Evolutionary conservation across 2,797 vertebrate genomes (phyloP).

Genomic region (Eidolon dupreanum): DNA sequence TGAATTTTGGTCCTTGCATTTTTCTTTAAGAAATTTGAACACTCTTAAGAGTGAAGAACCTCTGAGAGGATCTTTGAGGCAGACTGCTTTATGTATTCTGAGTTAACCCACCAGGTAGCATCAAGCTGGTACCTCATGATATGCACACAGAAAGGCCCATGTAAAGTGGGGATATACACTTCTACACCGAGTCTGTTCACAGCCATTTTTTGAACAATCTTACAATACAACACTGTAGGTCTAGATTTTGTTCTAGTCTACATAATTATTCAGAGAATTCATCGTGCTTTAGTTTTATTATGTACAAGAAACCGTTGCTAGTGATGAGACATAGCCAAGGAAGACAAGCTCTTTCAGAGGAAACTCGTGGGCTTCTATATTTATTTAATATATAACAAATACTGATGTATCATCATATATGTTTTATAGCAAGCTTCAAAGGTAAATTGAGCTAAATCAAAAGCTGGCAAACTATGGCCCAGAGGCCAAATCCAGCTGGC

Average conservation of each 20-base stretch:
- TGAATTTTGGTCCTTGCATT: neutral
- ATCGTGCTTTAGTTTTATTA: neutral
- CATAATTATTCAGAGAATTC: neutral
- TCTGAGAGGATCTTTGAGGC: neutral
- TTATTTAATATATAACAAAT: neutral
- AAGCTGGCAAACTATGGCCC: neutral
- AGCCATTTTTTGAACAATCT: neutral
- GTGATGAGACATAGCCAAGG: neutral
- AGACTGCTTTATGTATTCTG: neutral
- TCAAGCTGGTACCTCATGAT: fast-evolving
- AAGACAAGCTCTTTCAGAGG: neutral
- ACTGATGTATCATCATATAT: neutral
- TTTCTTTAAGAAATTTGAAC: neutral
- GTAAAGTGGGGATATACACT: neutral
- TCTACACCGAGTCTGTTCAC: neutral
- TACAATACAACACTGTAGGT: neutral
- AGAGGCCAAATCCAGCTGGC: neutral
- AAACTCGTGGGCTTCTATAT: neutral
- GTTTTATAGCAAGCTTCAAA: neutral
- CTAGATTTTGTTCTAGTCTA: neutral
- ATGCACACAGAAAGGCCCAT: neutral
- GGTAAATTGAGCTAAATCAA: neutral
- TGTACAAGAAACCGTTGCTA: neutral
- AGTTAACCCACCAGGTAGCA: fast-evolving
- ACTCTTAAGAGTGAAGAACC: neutral